Percentiles rank a stretch among this genome's conserved stretches.
phyloP scores from a whole-genome alignment of 1,140 invertebrate species.

The Cydia fagiglandana region DNA sequence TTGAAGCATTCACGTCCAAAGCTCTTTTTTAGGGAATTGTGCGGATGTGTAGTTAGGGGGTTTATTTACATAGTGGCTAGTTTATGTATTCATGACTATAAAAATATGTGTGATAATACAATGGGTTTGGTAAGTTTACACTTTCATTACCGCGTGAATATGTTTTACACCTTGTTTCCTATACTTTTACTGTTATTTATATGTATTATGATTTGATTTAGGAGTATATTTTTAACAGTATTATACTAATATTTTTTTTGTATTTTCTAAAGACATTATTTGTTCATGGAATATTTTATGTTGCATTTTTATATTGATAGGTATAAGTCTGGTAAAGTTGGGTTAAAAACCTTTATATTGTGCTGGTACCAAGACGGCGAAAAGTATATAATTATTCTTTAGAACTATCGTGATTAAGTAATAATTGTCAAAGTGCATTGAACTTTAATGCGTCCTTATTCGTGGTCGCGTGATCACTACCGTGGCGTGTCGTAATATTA shows the following conservation, averaged over 20 bases:
- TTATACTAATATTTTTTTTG: no score
- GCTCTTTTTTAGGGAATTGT: constrained; percentile 36
- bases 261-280: no score
- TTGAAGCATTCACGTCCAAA: constrained; percentile 34
- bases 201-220: no score
- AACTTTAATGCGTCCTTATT: constrained; percentile 50
- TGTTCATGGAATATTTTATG: no score
- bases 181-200: no score
- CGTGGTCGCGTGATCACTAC: constrained; percentile 54
- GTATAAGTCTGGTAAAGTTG: no score
- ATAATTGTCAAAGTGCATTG: constrained; percentile 42
- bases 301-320: no score
- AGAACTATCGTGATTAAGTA: constrained; percentile 4
- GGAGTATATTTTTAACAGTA: no score
- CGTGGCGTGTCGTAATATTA: constrained; percentile 66
- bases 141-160: no score
- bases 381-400: constrained; percentile 2
- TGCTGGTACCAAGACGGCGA: background rate
- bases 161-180: no score
- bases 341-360: background rate
- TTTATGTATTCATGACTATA: constrained; percentile 1
- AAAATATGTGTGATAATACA: no score
- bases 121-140: no score
- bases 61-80: constrained; percentile 25
- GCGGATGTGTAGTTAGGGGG: background rate